These are phyloP conservation scores for Scaeva pyrastri DNA, from an alignment of 2,888 invertebrate species.

Conservation along the genomic window DNA sequence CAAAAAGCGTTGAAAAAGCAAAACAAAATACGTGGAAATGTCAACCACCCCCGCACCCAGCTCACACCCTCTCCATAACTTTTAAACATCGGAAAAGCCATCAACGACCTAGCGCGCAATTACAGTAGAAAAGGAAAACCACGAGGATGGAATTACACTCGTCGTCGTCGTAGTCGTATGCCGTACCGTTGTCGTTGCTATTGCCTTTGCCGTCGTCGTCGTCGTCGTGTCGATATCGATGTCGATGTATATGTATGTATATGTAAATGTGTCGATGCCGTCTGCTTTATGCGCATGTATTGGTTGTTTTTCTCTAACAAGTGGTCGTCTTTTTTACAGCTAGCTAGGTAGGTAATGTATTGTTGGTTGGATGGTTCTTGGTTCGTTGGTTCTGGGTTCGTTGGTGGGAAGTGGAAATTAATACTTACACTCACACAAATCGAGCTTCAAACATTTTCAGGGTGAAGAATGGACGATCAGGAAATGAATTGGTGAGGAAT, in stretches of 20 bases:
- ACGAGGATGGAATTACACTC: slow-evolving; percentile 72
- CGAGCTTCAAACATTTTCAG: slow-evolving; percentile 32
- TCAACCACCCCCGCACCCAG: slow-evolving; percentile 11
- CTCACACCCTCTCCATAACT: background rate
- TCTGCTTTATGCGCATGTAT: slow-evolving; percentile 66
- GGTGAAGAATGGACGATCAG: slow-evolving; percentile 51
- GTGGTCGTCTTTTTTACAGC: slow-evolving; percentile 70
- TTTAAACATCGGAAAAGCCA: slow-evolving; percentile 27
- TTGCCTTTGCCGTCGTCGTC: slow-evolving; percentile 11
- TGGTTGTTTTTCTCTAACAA: slow-evolving; percentile 75
- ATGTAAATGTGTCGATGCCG: too few species aligned
- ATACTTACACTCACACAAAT: slow-evolving; percentile 42
- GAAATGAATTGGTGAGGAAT: slow-evolving; percentile 28
- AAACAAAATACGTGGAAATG: slow-evolving; percentile 46
- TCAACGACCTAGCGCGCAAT: slow-evolving; percentile 71
- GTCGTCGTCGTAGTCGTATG: slow-evolving; percentile 3
- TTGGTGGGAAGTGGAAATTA: slow-evolving; percentile 25
- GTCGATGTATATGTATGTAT: too few species aligned
- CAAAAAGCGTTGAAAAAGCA: slow-evolving; percentile 14
- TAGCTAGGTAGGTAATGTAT: slow-evolving; percentile 23
- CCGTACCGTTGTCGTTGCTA: slow-evolving; percentile 16
- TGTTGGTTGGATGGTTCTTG: slow-evolving; percentile 1
- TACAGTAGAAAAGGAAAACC: slow-evolving; percentile 66
- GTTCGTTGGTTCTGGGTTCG: background rate
- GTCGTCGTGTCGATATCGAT: slow-evolving; percentile 15